Evolutionary conservation across 2,113 vertebrate genomes (phyloP).

Genomic region (Gracilinanus agilis): DNA sequence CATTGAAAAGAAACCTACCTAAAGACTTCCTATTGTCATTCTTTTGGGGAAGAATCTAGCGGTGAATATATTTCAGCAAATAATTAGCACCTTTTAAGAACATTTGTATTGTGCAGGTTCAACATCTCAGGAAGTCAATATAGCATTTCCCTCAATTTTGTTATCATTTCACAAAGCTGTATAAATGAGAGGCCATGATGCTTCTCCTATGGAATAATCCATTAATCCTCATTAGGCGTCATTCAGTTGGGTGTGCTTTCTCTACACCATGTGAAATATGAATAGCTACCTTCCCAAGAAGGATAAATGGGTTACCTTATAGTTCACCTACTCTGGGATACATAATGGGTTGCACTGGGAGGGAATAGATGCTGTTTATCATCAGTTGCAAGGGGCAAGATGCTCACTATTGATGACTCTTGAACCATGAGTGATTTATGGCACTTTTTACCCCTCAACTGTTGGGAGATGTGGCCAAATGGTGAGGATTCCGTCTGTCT

Average conservation of each 20-base stretch:
- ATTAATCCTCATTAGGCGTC: slow-evolving; percentile 87
- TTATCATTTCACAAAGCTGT: slow-evolving; percentile 76
- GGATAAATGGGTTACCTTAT: slow-evolving; percentile 81
- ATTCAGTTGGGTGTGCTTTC: slow-evolving; percentile 74
- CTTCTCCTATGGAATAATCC: slow-evolving; percentile 76
- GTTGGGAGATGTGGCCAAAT: slow-evolving; percentile 74
- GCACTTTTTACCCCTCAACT: slow-evolving; percentile 71
- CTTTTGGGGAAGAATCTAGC: slow-evolving; percentile 19
- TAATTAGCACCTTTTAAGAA: slow-evolving; percentile 1
- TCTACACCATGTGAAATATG: slow-evolving; percentile 73
- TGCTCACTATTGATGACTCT: slow-evolving; percentile 65
- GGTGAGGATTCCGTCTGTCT: slow-evolving; percentile 74
- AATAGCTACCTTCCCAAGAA: slow-evolving; percentile 78
- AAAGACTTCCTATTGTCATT: slow-evolving; percentile 22
- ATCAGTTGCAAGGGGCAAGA: slow-evolving; percentile 77
- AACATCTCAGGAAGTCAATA: neutral
- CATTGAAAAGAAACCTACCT: neutral
- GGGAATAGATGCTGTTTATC: slow-evolving; percentile 78
- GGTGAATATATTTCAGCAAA: neutral
- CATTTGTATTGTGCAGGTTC: neutral
- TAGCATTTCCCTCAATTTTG: slow-evolving; percentile 77
- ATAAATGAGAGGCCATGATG: slow-evolving; percentile 78
- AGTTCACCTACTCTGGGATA: slow-evolving; percentile 81
- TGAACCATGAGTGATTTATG: slow-evolving; percentile 80
- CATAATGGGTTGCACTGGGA: slow-evolving; percentile 74